Evolutionary conservation across 1,140 invertebrate genomes (phyloP), one percentile per base, ranked within the genome.

Genomic region (Leptestheria dahalacensis): DNA sequence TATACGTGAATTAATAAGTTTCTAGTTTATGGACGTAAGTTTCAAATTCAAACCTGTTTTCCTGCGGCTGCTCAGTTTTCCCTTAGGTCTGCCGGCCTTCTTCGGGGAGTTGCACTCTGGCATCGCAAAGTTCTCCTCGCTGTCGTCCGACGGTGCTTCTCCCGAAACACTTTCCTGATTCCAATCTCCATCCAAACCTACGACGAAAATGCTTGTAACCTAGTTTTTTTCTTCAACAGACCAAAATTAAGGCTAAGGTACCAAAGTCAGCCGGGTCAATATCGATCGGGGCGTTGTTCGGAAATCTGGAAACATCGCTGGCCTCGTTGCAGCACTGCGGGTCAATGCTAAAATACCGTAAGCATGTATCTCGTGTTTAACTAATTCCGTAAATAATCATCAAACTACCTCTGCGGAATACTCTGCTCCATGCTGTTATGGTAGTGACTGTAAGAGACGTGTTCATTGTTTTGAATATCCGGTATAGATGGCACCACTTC

Each of bases 61-160:
- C 20, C 41, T 56, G 24, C 26, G 41, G 18, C 41, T 56, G 26
- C 53, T 29, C 26, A 26, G 23, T 20, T 56, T 41, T 56, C 53
- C n/a, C 20, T 56, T 56, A 3, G 53, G 53, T 56, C 53, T 56
- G 1, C 53, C 53, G 25, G 33, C 53, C 33, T 56, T 56, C 26
- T 56, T 56, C 9, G 53, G 26, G 20, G 41, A 25, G 26, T 56
- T 41, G 23, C 24, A 41, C 33, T 41, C 41, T 18, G 41, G 11
- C 12, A 56, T n/a, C 9, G 20, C 20, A 11, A 33, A 26, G 18
- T 56, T 41, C 20, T 26, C 28, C 33, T 56, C 53, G 18, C 26
- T 33, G 25, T 26, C 26, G 28, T 26, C 28, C 6, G 53, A 41
- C 15, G 53, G 28, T 56, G 26, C 26, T 28, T 28, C 53, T 41